phyloP scores from a whole-genome alignment of 2,888 invertebrate genomes.

The Campoplex nolae region DNA sequence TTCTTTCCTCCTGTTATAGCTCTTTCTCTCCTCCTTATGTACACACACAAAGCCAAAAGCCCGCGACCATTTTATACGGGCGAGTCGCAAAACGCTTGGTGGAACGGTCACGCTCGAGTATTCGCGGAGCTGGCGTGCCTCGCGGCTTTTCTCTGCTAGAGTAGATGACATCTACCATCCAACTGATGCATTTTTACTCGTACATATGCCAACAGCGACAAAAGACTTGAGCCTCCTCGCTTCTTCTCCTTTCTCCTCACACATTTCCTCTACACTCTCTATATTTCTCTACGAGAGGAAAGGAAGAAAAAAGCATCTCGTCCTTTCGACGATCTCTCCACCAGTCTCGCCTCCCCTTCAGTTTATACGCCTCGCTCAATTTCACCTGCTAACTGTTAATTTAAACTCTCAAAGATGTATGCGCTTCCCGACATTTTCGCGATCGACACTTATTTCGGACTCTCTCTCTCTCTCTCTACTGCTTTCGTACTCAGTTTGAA shows the following conservation, averaged over 20 bases:
- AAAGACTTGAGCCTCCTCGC: constrained; percentile 32
- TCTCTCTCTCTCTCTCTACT: too few relatives aligned
- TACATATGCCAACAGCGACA: constrained; percentile 41
- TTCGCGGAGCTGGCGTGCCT: constrained; percentile 54
- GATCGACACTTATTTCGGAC: constrained; percentile 2
- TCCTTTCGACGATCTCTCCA: constrained; percentile 24
- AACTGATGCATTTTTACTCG: constrained; percentile 27
- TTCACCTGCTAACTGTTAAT: constrained; percentile 45
- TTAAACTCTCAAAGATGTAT: constrained; percentile 29
- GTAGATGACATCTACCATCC: constrained; percentile 40
- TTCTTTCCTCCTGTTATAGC: not conserved
- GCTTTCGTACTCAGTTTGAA: not conserved
- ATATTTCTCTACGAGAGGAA: constrained; percentile 26
- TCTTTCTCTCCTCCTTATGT: not conserved
- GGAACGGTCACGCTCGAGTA: constrained; percentile 67
- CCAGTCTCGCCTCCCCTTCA: constrained; percentile 33
- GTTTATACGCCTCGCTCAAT: constrained; percentile 55
- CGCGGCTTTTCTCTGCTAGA: constrained; percentile 30
- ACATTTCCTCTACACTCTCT: not conserved
- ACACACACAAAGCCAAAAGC: constrained; percentile 35
- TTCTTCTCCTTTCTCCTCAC: too few relatives aligned
- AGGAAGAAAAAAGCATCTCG: not conserved
- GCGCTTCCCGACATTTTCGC: not conserved
- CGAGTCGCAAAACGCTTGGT: constrained; percentile 66
- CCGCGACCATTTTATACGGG: constrained; percentile 62